phyloP scores from a whole-genome alignment of 2,797 vertebrate genomes.

The Lacerta bilineata region DNA sequence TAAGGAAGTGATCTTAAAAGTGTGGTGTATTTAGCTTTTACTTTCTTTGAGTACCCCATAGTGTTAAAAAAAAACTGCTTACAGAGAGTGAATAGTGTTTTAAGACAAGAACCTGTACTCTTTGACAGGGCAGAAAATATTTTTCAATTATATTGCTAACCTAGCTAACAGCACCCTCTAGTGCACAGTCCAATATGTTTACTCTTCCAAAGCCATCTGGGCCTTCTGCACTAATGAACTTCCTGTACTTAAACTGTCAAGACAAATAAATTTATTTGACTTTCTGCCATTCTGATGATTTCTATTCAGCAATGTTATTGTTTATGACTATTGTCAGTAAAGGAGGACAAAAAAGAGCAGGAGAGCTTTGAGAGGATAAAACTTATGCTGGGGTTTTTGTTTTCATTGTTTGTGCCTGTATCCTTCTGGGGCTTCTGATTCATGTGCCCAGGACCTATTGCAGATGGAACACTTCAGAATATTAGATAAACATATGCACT shows the following conservation, averaged over 20 bases:
- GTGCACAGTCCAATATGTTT: slow-evolving; percentile 43
- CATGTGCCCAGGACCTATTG: fast-evolving
- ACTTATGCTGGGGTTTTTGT: neutral
- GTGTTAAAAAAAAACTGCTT: fast-evolving
- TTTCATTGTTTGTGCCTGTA: fast-evolving
- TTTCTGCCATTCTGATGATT: slow-evolving; percentile 60
- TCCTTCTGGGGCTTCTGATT: neutral
- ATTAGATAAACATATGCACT: neutral
- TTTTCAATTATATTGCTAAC: neutral
- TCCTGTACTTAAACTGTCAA: slow-evolving; percentile 65
- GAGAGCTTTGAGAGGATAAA: fast-evolving
- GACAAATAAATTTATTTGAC: slow-evolving; percentile 71
- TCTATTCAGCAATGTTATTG: slow-evolving; percentile 40
- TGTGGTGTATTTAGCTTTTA: neutral
- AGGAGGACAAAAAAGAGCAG: neutral
- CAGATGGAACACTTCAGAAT: fast-evolving
- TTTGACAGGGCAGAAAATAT: neutral
- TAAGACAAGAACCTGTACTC: neutral
- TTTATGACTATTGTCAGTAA: slow-evolving; percentile 62
- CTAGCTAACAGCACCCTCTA: slow-evolving; percentile 72
- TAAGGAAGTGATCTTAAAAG: neutral
- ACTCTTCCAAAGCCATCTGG: slow-evolving; percentile 35
- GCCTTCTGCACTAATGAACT: slow-evolving; percentile 53
- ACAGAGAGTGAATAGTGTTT: fast-evolving
- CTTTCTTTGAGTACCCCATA: fast-evolving